phyloP scores from a whole-genome alignment of 2,113 vertebrate genomes.

The Choloepus hoffmanni region DNA sequence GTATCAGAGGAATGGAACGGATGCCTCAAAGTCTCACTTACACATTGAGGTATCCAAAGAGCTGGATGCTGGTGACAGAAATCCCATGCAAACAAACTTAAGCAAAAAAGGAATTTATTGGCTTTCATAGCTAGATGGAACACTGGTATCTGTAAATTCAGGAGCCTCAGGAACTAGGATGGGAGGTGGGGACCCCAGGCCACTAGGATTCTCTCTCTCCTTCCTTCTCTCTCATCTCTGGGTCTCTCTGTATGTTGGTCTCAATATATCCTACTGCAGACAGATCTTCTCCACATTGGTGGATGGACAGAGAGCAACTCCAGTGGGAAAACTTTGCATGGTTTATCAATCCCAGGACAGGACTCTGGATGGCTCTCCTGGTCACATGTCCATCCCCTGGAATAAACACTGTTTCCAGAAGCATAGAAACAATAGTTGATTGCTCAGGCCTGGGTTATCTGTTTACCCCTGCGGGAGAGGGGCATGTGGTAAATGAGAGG shows the following conservation, averaged over 20 bases:
- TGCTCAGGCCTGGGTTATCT: neutral
- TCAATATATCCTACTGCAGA: neutral
- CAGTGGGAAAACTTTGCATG: neutral
- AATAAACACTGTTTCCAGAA: neutral
- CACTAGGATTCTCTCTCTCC: neutral
- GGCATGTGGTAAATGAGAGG: neutral
- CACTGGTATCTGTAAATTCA: slow-evolving; percentile 32
- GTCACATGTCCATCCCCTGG: neutral
- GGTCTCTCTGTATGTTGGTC: neutral
- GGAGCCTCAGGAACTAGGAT: neutral
- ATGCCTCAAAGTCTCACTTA: neutral
- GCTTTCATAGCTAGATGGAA: slow-evolving; percentile 42
- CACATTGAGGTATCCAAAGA: neutral
- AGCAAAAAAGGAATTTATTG: slow-evolving; percentile 40
- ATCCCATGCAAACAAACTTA: slow-evolving; percentile 54
- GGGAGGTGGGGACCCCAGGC: neutral
- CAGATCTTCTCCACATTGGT: neutral
- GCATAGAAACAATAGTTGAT: neutral
- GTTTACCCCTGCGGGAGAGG: neutral
- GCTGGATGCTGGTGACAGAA: neutral
- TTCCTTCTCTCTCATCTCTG: neutral
- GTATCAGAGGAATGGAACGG: neutral
- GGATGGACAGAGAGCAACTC: neutral
- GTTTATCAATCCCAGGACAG: neutral
- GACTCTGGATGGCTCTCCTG: neutral